These are phyloP conservation scores for Nibea coibor DNA, from an alignment of 2,113 vertebrate species.

Conservation along the genomic window DNA sequence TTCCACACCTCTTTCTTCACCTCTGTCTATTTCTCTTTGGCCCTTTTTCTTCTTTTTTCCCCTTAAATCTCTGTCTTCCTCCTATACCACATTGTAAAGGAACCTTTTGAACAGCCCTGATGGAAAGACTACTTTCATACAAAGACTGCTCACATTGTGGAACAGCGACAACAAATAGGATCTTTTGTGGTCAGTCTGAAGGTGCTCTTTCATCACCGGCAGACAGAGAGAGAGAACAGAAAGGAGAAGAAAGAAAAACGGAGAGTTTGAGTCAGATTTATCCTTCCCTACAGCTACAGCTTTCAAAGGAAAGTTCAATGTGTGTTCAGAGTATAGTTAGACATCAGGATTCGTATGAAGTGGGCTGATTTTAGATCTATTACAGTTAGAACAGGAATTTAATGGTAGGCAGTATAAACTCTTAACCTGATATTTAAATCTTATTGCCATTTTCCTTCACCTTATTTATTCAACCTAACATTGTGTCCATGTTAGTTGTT, in stretches of 20 bases:
- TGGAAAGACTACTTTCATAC: conserved; percentile 77
- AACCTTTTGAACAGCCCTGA: conserved; percentile 73
- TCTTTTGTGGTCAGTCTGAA: conserved; percentile 68
- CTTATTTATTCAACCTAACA: neutral
- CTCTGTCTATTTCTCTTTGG: conserved; percentile 45
- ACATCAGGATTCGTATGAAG: conserved; percentile 20
- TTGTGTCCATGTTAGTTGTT: neutral
- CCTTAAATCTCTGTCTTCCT: conserved; percentile 58
- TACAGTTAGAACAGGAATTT: conserved; percentile 8
- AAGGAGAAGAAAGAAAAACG: neutral
- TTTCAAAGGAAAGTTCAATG: conserved; percentile 21
- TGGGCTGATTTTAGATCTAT: neutral
- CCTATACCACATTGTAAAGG: conserved; percentile 63
- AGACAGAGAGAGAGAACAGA: conserved; percentile 20
- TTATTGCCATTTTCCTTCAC: neutral
- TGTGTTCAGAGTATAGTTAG: conserved; percentile 4
- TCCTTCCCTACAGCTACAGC: neutral
- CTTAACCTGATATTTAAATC: neutral
- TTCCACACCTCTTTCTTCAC: conserved; percentile 51
- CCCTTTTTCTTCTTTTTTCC: conserved; percentile 22
- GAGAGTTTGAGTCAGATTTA: conserved; percentile 23
- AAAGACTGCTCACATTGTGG: conserved; percentile 66
- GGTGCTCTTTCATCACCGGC: conserved; percentile 65
- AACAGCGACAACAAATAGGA: conserved; percentile 74
- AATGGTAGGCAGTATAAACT: neutral